Conservation (phyloP, 2,888 invertebrate species). For the Podabrus alpinus region DNA sequence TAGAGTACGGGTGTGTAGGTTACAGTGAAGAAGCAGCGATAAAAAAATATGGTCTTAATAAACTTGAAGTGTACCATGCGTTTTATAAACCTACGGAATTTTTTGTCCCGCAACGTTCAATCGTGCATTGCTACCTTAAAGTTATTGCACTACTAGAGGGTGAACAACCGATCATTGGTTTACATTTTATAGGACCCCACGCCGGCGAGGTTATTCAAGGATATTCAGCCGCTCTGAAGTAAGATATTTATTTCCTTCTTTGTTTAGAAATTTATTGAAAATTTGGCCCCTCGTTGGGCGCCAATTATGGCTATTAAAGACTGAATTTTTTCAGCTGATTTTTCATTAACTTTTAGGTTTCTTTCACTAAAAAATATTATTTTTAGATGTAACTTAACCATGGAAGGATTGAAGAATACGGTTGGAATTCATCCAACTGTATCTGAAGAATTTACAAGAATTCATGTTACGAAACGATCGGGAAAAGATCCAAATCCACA, state of each 20-base stretch:
- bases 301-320: no score
- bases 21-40: constrained; percentile 86
- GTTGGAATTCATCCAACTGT: constrained; percentile 94
- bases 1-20: constrained; percentile 94
- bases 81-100: constrained; percentile 96
- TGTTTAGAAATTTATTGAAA: not conserved
- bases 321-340: not conserved
- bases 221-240: constrained; percentile 88
- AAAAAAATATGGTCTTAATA: constrained; percentile 71
- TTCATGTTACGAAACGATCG: constrained; percentile 88
- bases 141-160: constrained; percentile 70
- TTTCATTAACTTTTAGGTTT: not conserved
- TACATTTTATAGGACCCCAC: constrained; percentile 89
- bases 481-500: constrained; percentile 87
- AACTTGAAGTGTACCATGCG: constrained; percentile 90
- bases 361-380: not conserved
- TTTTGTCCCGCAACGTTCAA: constrained; percentile 86
- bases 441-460: constrained; percentile 90
- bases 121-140: constrained; percentile 90
- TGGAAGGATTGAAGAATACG: constrained; percentile 76
- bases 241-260: not conserved
- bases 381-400: constrained; percentile 75
- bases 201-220: constrained; percentile 96
- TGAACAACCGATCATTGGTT: constrained; percentile 79
- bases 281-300: not conserved